Conservation (phyloP, 2,888 invertebrate species). For the Luperina nickerlii region DNA sequence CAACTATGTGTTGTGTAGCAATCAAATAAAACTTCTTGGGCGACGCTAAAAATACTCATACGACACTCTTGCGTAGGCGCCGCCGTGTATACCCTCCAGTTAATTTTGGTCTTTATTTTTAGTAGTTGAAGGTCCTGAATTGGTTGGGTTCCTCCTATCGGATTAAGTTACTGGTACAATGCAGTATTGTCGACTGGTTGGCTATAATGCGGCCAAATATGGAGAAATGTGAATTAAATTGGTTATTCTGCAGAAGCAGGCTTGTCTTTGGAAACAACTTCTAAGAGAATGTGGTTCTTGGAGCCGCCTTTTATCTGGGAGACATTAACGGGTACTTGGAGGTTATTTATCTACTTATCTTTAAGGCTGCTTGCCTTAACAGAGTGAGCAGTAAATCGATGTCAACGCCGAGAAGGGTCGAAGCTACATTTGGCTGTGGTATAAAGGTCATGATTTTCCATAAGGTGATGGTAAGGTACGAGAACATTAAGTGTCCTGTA, state of each 20-base stretch:
- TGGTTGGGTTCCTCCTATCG: constrained; percentile 13
- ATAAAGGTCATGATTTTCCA: constrained; percentile 44
- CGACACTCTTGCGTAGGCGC: constrained; percentile 69
- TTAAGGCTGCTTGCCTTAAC: constrained; percentile 47
- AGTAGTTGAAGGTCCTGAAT: constrained; percentile 27
- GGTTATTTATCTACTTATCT: constrained; percentile 60
- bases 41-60: constrained; percentile 67
- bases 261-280: constrained; percentile 53
- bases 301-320: constrained; percentile 60
- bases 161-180: constrained; percentile 69
- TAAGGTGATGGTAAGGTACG: constrained; percentile 10
- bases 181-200: constrained; percentile 62
- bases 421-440: constrained; percentile 36
- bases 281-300: constrained; percentile 57
- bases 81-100: constrained; percentile 20
- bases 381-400: constrained; percentile 53
- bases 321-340: constrained; percentile 54
- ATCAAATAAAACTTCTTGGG: constrained; percentile 69
- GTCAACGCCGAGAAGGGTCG: constrained; percentile 46
- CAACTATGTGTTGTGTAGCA: constrained; percentile 65
- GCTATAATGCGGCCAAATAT: constrained; percentile 68
- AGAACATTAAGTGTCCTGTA: background rate
- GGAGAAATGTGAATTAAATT: constrained; percentile 67
- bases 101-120: constrained; percentile 42
- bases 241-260: constrained; percentile 57